phyloP scores from a whole-genome alignment of 2,113 vertebrate species.

The Mellivora capensis region DNA sequence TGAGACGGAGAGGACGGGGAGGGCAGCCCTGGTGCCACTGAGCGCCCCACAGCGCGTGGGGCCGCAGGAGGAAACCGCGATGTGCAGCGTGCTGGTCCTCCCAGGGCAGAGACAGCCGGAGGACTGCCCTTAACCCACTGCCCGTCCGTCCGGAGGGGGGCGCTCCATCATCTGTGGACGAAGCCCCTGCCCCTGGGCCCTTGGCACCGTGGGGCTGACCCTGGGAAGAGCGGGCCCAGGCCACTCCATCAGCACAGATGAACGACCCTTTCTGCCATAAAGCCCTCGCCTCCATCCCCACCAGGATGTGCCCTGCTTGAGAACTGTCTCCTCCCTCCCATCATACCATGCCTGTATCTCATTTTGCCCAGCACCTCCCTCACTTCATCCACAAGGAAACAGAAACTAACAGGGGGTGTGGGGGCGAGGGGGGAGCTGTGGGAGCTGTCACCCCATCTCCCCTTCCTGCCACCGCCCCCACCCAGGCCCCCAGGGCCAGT shows the following conservation, averaged over 20 bases:
- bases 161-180: background rate
- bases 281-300: too few relatives aligned
- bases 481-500: background rate
- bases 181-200: too few relatives aligned
- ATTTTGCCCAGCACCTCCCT: background rate
- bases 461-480: background rate
- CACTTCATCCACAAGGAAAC: background rate
- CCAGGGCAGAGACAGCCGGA: background rate
- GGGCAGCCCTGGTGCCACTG: background rate
- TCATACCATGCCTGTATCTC: fast-evolving
- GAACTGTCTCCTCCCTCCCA: background rate
- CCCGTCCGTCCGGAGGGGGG: fast-evolving
- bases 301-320: fast-evolving
- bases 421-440: fast-evolving
- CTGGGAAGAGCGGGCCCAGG: background rate
- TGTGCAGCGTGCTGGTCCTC: background rate
- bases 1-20: background rate
- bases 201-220: fast-evolving
- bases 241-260: fast-evolving
- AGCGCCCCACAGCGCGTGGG: background rate
- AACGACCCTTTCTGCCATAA: fast-evolving
- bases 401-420: background rate
- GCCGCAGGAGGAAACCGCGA: background rate
- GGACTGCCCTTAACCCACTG: background rate
- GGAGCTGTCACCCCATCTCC: background rate